A percentile compares a stretch with the other conserved stretches of the same genome.
Evolutionary conservation across 2,888 invertebrate species (phyloP).

Genomic region (Ochlodes sylvanus): DNA sequence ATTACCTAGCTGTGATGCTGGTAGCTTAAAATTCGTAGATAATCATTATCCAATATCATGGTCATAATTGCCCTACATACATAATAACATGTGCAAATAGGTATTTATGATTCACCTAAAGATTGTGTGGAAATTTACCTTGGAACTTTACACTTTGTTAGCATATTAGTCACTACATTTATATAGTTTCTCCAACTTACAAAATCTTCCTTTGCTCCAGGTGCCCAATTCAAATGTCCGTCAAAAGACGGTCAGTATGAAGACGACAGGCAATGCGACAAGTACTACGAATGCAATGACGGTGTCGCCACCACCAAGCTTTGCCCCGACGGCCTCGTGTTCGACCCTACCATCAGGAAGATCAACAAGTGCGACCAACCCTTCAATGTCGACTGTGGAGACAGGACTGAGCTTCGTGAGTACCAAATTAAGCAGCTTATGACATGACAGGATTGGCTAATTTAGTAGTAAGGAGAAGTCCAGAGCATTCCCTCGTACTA

Average conservation of each 20-base stretch:
- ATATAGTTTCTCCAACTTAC: background rate
- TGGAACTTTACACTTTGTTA: too few species aligned
- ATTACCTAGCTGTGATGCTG: too few species aligned
- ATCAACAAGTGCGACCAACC: constrained; percentile 96
- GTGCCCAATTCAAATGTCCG: constrained; percentile 90
- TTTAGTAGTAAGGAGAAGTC: too few species aligned
- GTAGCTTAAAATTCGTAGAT: too few species aligned
- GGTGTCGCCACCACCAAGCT: constrained; percentile 89
- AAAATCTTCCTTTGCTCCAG: constrained; percentile 63
- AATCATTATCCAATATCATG: too few species aligned
- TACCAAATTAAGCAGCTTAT: constrained; percentile 47
- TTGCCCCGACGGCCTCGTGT: constrained; percentile 95
- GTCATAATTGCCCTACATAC: too few species aligned
- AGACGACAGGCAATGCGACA: constrained; percentile 93
- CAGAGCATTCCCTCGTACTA: too few species aligned
- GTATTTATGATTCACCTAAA: too few species aligned
- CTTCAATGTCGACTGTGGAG: constrained; percentile 96
- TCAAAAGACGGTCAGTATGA: constrained; percentile 92
- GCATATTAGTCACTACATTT: background rate
- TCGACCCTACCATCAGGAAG: constrained; percentile 93
- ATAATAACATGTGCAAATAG: too few species aligned
- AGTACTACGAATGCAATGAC: constrained; percentile 92
- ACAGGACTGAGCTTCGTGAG: constrained; percentile 95
- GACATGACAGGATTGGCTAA: too few species aligned
- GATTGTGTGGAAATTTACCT: too few species aligned